Conservation (phyloP, 1,140 invertebrate species). For the Cydia amplana region DNA sequence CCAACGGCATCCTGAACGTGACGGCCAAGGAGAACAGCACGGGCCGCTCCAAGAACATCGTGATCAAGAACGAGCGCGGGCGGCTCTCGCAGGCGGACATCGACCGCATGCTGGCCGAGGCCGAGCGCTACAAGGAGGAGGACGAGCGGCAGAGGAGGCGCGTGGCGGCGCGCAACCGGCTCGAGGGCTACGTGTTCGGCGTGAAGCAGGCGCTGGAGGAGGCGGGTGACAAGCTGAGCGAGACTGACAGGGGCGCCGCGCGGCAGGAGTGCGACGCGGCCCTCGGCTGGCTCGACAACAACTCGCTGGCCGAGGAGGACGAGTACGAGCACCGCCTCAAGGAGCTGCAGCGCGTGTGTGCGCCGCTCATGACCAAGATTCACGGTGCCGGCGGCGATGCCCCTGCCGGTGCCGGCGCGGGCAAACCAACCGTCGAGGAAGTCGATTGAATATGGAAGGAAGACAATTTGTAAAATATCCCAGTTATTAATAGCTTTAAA, state of each 20-base stretch:
- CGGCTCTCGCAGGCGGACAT: conserved; percentile 94
- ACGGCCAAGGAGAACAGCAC: conserved; percentile 82
- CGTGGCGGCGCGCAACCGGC: conserved; percentile 87
- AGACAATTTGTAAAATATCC: too few relatives aligned
- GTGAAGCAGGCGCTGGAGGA: conserved; percentile 84
- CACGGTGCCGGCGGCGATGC: conserved; percentile 77
- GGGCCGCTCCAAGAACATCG: conserved; percentile 88
- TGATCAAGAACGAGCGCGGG: conserved; percentile 96
- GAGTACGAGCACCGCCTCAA: conserved; percentile 89
- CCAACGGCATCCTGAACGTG: conserved; percentile 86
- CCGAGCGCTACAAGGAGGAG: conserved; percentile 85
- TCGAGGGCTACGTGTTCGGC: conserved; percentile 91
- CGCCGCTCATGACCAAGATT: conserved; percentile 88
- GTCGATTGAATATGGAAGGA: not conserved
- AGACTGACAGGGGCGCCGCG: conserved; percentile 82
- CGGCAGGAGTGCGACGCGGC: conserved; percentile 80
- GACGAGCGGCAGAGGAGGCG: conserved; percentile 85
- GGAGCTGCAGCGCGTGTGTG: conserved; percentile 85
- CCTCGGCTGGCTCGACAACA: conserved; percentile 81
- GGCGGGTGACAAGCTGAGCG: conserved; percentile 84
- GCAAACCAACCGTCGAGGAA: too few relatives aligned
- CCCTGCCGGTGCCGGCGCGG: conserved; percentile 43
- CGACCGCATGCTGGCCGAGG: conserved; percentile 92
- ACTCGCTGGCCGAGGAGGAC: conserved; percentile 88
- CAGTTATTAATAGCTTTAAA: too few relatives aligned